phyloP scores from a whole-genome alignment of 2,797 vertebrate genomes.

The Lepus oiostolus region DNA sequence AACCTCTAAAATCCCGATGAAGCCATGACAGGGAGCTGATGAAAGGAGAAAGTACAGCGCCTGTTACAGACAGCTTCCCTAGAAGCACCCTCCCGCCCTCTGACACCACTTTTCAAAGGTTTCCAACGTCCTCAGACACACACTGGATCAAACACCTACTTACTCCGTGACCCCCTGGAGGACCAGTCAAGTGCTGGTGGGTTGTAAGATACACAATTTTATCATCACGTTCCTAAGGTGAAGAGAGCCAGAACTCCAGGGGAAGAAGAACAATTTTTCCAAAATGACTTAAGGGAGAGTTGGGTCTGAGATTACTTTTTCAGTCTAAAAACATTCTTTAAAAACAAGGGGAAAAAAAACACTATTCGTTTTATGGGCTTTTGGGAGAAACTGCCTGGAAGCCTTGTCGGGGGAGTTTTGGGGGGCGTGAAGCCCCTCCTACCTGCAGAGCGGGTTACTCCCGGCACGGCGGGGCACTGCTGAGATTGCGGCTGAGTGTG shows the following conservation, averaged over 20 bases:
- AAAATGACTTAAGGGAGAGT: slow-evolving; percentile 17
- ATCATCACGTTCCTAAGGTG: slow-evolving; percentile 70
- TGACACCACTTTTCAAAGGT: slow-evolving; percentile 70
- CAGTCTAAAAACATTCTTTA: slow-evolving; percentile 31
- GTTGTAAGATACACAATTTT: slow-evolving; percentile 75
- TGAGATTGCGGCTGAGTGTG: not conserved
- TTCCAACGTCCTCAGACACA: slow-evolving; percentile 69
- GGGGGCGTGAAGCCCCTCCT: not conserved
- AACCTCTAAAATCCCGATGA: slow-evolving; percentile 54
- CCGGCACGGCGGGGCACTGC: not conserved
- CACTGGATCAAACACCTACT: slow-evolving; percentile 80
- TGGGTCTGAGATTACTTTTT: slow-evolving; percentile 31
- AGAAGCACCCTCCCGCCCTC: slow-evolving; percentile 18
- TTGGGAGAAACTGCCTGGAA: not conserved
- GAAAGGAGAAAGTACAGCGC: slow-evolving; percentile 51
- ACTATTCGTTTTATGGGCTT: slow-evolving; percentile 52
- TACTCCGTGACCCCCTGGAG: slow-evolving; percentile 72
- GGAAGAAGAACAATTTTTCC: slow-evolving; percentile 42
- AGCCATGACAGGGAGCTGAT: not conserved
- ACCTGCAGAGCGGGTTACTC: not conserved
- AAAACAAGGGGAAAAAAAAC: not conserved
- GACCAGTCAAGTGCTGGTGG: slow-evolving; percentile 75
- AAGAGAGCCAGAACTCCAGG: slow-evolving; percentile 47
- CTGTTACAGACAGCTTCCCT: slow-evolving; percentile 35
- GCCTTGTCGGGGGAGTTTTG: not conserved